Conservation (phyloP, 35 echinoderm and acorn worm species). For the Heliocidaris tuberculata region DNA sequence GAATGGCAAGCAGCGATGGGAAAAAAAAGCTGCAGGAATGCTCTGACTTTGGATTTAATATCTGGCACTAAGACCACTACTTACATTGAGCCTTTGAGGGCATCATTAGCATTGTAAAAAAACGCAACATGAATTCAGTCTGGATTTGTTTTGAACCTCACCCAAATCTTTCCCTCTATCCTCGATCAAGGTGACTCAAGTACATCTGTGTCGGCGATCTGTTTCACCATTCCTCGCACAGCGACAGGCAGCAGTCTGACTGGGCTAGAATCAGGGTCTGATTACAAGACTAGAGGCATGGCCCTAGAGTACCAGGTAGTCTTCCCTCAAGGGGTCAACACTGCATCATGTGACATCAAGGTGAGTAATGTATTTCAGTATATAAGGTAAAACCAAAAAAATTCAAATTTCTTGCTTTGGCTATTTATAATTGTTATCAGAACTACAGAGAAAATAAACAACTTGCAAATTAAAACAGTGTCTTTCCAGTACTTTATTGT, state of each 20-base stretch:
- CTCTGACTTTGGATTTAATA: neutral
- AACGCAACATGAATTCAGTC: neutral
- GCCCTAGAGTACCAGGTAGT: slow-evolving; percentile 72
- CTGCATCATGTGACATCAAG: slow-evolving; percentile 94
- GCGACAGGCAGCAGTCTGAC: slow-evolving; percentile 81
- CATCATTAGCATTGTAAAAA: too few relatives aligned
- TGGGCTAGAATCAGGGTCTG: slow-evolving; percentile 88
- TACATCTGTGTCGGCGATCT: slow-evolving; percentile 76
- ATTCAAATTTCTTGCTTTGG: too few relatives aligned
- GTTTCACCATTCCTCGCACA: slow-evolving; percentile 84
- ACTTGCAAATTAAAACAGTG: too few relatives aligned
- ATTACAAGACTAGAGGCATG: slow-evolving; percentile 92
- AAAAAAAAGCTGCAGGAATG: too few relatives aligned
- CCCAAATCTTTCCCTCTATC: neutral
- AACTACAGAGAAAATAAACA: too few relatives aligned
- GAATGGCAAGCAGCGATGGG: too few relatives aligned
- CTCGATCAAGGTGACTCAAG: slow-evolving; percentile 69
- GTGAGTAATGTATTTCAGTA: slow-evolving; percentile 3
- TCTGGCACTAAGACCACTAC: neutral
- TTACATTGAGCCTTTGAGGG: neutral
- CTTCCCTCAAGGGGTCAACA: slow-evolving; percentile 83
- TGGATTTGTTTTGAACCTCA: neutral
- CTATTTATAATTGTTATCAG: too few relatives aligned
- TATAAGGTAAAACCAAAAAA: too few relatives aligned
- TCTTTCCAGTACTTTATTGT: too few relatives aligned